A percentile compares a stretch with the other conserved stretches of the same genome.
These are phyloP conservation scores for Plebejus argus DNA, from an alignment of 2,888 invertebrate genomes.

Conservation along the genomic window DNA sequence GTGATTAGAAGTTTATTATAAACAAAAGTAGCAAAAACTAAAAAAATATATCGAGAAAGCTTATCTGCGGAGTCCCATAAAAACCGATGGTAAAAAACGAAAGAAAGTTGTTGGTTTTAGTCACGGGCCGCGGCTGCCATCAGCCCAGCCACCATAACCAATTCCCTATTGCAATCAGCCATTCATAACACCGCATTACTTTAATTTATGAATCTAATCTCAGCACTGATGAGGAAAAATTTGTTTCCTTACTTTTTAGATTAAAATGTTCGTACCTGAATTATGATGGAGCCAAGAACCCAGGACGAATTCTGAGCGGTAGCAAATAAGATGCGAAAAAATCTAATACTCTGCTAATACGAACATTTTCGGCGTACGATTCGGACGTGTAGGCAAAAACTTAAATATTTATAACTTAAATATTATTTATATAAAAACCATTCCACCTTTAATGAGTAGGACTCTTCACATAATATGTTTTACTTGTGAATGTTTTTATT, in stretches of 20 bases:
- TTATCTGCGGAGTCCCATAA: background rate
- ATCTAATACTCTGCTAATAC: too few relatives aligned
- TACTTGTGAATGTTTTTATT: too few relatives aligned
- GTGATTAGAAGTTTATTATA: too few relatives aligned
- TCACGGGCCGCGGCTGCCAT: background rate
- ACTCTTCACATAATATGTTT: too few relatives aligned
- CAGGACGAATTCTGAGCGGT: too few relatives aligned
- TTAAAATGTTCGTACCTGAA: background rate
- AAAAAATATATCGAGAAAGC: background rate
- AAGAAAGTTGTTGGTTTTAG: conserved; percentile 14
- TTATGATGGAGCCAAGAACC: background rate
- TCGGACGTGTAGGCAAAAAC: background rate
- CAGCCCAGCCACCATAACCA: conserved; percentile 8
- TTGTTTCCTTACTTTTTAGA: background rate
- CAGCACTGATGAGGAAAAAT: background rate
- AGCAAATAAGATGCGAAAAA: too few relatives aligned
- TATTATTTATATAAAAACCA: too few relatives aligned
- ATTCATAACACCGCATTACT: background rate
- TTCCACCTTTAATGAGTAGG: too few relatives aligned
- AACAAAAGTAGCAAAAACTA: background rate
- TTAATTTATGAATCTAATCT: conserved; percentile 18
- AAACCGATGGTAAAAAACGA: conserved; percentile 3
- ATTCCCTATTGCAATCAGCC: conserved; percentile 12
- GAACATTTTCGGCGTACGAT: background rate
- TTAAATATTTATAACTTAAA: too few relatives aligned